Evolutionary conservation across 2,888 invertebrate genomes (phyloP), one percentile per base, ranked within the genome.

Genomic region (Trachelus stipa): DNA sequence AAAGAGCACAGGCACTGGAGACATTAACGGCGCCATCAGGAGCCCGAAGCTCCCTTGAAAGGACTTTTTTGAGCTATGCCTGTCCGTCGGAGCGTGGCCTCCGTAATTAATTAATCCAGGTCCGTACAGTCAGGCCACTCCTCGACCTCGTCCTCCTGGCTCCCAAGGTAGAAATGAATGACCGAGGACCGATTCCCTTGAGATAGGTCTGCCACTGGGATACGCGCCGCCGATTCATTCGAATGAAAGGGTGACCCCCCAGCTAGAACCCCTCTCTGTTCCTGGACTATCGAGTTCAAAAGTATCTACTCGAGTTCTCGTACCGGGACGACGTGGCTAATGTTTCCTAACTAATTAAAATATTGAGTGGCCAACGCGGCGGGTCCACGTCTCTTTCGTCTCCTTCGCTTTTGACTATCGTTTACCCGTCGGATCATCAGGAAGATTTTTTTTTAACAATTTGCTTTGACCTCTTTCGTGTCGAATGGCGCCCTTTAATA

Each of bases 71-170:
- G 40, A 56, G 56, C 56, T 23, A 56, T 56, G 56, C 56, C 23
- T 23, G 23, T 23, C 9, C 56, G 23, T 23, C 56, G 23, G 23
- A 56, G 56, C 56, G 56, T 56, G 56, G 23, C 56, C 23, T 23
- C 23, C 9, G 56, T 56, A 56, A 56, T 56, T 56, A 56, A 56
- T 56, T 56, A 56, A 56, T 23, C 56, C 56, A 56, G 56, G 80
- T 80, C 79, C 81, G 71, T 77, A 76, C 56, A 56, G 56, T 23
- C 56, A 1, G 56, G 23, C 56, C 56, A 56, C 56, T 56, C 56
- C 23, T 23, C 56, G 56, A 15, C 23, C 23, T 56, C 56, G 9
- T 56, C 56, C 56, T 56, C 56, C 56, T 56, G 56, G 23, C 23
- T 23, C 56, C 56, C 56, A 56, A 56, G 56, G 56, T 56, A 56